Percentiles rank a stretch among this genome's conserved stretches.
These are phyloP conservation scores for Hirundo rustica DNA, from an alignment of 2,797 vertebrate genomes.

Conservation along the genomic window DNA sequence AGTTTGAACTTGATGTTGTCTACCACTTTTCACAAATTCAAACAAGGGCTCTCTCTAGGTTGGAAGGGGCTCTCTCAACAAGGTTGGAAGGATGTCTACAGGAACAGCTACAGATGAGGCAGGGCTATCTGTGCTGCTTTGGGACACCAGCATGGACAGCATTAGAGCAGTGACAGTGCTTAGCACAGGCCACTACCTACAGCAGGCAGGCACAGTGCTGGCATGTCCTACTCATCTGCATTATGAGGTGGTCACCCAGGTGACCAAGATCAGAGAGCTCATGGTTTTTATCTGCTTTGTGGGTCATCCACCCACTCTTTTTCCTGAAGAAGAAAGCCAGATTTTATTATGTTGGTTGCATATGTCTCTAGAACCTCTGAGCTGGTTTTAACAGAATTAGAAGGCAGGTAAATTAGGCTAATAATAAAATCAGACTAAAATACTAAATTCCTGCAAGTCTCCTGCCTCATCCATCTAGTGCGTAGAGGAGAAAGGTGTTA, in stretches of 20 bases:
- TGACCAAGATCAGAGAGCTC: not conserved
- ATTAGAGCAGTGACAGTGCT: not conserved
- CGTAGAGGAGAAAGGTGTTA: not conserved
- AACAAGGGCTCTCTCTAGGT: not conserved
- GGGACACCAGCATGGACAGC: not conserved
- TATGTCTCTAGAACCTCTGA: not conserved
- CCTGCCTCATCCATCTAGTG: not conserved
- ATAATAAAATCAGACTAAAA: not conserved
- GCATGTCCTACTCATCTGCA: not conserved
- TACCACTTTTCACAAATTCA: not conserved
- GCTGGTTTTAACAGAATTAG: not conserved
- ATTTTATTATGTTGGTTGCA: not conserved
- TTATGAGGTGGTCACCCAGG: not conserved
- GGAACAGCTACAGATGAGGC: not conserved
- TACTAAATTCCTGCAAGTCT: not conserved
- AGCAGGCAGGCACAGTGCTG: not conserved
- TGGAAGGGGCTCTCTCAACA: not conserved
- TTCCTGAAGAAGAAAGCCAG: not conserved
- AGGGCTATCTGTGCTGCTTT: not conserved
- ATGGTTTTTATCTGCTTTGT: not conserved
- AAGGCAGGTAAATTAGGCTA: not conserved
- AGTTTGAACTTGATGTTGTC: not conserved
- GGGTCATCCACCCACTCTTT: not conserved
- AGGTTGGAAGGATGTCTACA: not conserved
- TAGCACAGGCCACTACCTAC: not conserved